Evolutionary conservation across 2,113 vertebrate genomes (phyloP).

Genomic region (Marmota flaviventris): DNA sequence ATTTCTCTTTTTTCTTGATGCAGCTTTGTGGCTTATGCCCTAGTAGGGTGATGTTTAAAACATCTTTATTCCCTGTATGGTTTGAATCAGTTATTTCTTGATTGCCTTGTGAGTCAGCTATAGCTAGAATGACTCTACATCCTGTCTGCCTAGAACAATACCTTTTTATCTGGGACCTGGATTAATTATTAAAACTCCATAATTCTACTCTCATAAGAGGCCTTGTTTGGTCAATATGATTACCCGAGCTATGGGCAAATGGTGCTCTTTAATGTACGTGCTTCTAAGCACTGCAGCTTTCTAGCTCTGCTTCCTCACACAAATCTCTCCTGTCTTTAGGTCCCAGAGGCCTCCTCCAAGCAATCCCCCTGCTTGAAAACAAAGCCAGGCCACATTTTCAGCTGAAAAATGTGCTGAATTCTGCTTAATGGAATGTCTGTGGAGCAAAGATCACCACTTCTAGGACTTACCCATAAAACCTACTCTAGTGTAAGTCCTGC

Average conservation of each 20-base stretch:
- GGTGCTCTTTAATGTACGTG: background rate
- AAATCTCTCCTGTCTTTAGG: background rate
- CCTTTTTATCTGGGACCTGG: background rate
- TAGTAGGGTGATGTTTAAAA: background rate
- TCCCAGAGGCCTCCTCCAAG: background rate
- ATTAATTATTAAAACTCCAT: background rate
- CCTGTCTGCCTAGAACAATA: background rate
- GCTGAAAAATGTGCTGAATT: background rate
- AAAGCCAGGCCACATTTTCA: background rate
- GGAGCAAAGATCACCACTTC: background rate
- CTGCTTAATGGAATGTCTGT: background rate
- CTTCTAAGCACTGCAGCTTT: background rate
- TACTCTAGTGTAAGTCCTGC: background rate
- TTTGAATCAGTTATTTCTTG: conserved; percentile 19
- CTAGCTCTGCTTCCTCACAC: background rate
- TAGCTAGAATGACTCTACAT: background rate
- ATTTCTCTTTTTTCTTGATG: background rate
- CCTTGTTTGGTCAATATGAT: background rate
- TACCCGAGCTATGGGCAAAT: background rate
- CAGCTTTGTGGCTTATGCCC: background rate
- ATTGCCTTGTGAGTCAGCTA: background rate
- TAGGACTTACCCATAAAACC: background rate
- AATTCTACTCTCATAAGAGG: background rate
- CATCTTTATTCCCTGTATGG: background rate
- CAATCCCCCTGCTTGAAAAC: background rate